A percentile compares a stretch with the other conserved stretches of the same genome.
These are phyloP conservation scores for Petroica traversi DNA, from an alignment of 2,113 vertebrate species.

Conservation along the genomic window DNA sequence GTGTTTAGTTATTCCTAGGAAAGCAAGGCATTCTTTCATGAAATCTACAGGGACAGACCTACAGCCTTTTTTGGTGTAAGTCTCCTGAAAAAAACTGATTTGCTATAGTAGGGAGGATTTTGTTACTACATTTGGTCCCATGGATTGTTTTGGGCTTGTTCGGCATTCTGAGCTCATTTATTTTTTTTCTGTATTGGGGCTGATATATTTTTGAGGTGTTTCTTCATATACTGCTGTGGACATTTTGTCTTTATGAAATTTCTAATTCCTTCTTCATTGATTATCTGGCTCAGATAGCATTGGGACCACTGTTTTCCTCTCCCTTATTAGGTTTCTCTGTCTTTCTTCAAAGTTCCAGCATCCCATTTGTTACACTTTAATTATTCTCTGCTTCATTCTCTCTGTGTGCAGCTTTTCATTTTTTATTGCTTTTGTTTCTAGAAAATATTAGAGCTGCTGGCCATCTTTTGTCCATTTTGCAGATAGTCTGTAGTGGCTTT, in stretches of 20 bases:
- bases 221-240: neutral
- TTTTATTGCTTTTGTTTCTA: conserved; percentile 22
- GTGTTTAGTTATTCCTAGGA: neutral
- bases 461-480: neutral
- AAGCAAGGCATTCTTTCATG: neutral
- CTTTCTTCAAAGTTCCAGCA: conserved; percentile 1
- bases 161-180: neutral
- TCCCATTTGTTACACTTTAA: neutral
- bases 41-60: neutral
- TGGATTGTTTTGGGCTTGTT: neutral
- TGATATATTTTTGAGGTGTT: neutral
- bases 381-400: neutral
- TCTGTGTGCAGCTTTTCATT: conserved; percentile 6
- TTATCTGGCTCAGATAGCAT: neutral
- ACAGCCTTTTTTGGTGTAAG: neutral
- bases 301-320: neutral
- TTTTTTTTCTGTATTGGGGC: neutral
- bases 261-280: neutral
- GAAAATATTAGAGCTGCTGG: neutral
- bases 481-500: neutral
- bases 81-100: neutral
- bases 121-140: neutral
- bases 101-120: neutral
- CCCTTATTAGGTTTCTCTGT: neutral
- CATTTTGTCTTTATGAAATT: neutral